phyloP scores from a whole-genome alignment of 1,140 invertebrate species.

The Pogonomyrmex barbatus region DNA sequence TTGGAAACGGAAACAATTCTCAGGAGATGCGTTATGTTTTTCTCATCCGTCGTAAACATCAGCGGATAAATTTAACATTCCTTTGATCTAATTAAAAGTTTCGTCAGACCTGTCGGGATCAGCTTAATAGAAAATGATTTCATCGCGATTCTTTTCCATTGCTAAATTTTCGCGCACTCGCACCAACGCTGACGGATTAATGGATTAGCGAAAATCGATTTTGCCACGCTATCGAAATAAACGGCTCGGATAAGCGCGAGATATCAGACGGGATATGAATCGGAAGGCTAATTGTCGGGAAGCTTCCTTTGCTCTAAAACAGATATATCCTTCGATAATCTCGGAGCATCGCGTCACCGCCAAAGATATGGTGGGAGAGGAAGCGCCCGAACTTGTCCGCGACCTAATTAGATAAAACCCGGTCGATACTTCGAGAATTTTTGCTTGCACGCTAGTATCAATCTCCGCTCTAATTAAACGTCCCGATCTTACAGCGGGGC shows the following conservation, averaged over 20 bases:
- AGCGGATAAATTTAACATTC: not conserved
- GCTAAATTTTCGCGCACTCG: not conserved
- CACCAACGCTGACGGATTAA: not conserved
- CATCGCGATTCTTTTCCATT: not conserved
- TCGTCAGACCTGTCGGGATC: not conserved
- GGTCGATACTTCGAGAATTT: slow-evolving; percentile 54
- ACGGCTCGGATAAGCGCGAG: not conserved
- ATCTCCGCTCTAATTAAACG: slow-evolving; percentile 56
- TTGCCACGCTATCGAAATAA: not conserved
- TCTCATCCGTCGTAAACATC: too few relatives aligned
- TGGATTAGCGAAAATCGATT: not conserved
- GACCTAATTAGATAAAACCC: slow-evolving; percentile 59
- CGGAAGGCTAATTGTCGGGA: slow-evolving; percentile 19
- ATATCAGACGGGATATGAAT: not conserved
- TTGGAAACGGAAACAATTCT: not conserved
- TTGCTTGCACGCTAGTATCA: slow-evolving; percentile 47
- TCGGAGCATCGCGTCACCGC: slow-evolving; percentile 22
- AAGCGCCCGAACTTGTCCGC: slow-evolving; percentile 28
- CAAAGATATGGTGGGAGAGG: not conserved
- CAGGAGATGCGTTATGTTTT: too few relatives aligned
- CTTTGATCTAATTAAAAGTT: not conserved
- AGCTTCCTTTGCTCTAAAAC: slow-evolving; percentile 5
- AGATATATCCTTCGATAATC: slow-evolving; percentile 37
- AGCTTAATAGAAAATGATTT: not conserved
- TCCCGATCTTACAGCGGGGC: slow-evolving; percentile 33